Evolutionary conservation across 1,140 invertebrate species (phyloP).

Genomic region (Yoshiicerus persimilis): DNA sequence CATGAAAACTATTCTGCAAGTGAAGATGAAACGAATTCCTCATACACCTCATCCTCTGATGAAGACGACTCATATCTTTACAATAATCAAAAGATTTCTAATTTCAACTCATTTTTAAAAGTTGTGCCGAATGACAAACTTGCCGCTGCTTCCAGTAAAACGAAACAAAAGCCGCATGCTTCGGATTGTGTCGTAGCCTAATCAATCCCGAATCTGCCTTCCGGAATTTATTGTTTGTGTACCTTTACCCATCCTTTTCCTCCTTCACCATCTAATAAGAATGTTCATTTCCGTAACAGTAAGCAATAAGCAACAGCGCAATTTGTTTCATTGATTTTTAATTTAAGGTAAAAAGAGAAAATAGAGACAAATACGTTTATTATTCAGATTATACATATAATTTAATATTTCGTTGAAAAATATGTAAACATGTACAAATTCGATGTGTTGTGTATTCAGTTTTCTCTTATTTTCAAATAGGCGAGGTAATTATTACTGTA

Average conservation of each 20-base stretch:
- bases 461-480: not conserved
- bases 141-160: not conserved
- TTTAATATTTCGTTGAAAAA: not conserved
- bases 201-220: not conserved
- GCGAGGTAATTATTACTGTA: no score
- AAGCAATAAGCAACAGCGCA: not conserved
- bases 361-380: not conserved
- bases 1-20: not conserved
- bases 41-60: not conserved
- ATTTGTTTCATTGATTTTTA: not conserved
- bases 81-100: not conserved
- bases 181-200: not conserved
- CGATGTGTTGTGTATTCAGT: not conserved
- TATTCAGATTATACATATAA: not conserved
- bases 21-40: not conserved
- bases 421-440: not conserved
- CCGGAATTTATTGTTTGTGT: not conserved
- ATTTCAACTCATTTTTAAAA: not conserved
- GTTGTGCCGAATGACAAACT: constrained; percentile 17
- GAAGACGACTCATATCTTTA: constrained; percentile 13
- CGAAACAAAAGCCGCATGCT: not conserved
- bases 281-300: not conserved
- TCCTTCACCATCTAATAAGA: not conserved
- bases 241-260: not conserved
- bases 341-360: not conserved